Base-by-base conservation (phyloP, 2,113 vertebrate species). In the Rana temporaria region DNA sequence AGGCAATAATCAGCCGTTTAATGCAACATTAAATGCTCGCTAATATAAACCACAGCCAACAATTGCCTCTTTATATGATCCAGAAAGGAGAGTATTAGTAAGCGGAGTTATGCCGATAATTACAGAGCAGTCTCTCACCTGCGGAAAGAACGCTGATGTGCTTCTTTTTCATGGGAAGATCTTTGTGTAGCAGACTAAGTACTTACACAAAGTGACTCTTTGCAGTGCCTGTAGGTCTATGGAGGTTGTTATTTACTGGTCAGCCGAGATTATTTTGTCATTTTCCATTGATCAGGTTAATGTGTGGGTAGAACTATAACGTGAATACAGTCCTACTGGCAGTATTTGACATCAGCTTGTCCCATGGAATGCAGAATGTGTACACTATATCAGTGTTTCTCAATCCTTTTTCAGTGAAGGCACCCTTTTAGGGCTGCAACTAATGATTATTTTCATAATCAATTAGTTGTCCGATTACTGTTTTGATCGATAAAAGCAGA, bases 1-100 rank as follows among this genome's bases (percentile, higher is more conserved):
- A 62, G 72, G 72, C 72, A 42, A 75, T 62, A 75, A 75, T 74
- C 72, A 24, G 56, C 9, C 32, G 56, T 34, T 75, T 75, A 75
- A 62, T 62, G 72, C 32, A 60, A 62, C 72, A 62, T 75, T 75
- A 75, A 75, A 75, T 62, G 32, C 57, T 75, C 9, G 19, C 72
- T 62, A 60, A 75, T 75, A 59, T 14, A 75, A 60, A 75, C 56
- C 20, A 16, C 52, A 42, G 30, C 30, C 30, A 19, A 30, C 72
- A 57, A 74, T 60, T 60, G 72, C 55, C 20, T 30, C 55, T 62
- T 57, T 62, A 60, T 42, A 74, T 62, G 72, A 42, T 62, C 38
- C 55, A 75, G 72, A 62, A 60, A 34, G 56, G 38, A 75, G 59
- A 62, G 56, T 56, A 42, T 75, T 18, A 62, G 71, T 60, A 34